These are phyloP conservation scores for Anguilla rostrata DNA, from an alignment of 2,113 vertebrate species.

Conservation along the genomic window DNA sequence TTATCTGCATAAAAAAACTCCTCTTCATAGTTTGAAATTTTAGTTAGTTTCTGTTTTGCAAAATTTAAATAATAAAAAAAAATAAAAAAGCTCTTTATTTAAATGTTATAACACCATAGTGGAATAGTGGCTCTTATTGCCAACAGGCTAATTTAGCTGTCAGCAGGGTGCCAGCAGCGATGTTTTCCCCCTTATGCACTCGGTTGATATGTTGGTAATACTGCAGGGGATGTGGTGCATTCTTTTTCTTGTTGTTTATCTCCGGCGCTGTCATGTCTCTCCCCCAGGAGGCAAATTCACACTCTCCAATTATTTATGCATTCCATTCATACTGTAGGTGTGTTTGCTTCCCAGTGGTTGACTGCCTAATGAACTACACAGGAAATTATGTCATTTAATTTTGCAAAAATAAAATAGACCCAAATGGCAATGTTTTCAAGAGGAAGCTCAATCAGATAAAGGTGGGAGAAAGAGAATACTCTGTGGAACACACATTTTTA, in stretches of 20 bases:
- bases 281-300: constrained; percentile 2
- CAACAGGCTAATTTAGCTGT: background rate
- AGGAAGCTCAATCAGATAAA: background rate
- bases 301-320: background rate
- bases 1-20: no score
- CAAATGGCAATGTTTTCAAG: background rate
- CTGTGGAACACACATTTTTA: background rate
- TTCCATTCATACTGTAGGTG: background rate
- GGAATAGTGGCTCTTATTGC: background rate
- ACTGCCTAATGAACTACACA: background rate
- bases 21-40: no score
- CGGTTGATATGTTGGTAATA: background rate
- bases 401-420: background rate
- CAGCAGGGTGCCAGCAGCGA: background rate
- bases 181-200: background rate
- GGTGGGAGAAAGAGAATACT: background rate
- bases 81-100: background rate
- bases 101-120: background rate
- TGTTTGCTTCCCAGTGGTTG: background rate
- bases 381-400: background rate
- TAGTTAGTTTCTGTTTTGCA: background rate
- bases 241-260: background rate
- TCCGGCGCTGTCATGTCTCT: background rate
- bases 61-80: background rate
- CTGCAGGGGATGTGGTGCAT: background rate